Base-by-base conservation (phyloP, 2,888 invertebrate species). In the Hypercompe scribonia region DNA sequence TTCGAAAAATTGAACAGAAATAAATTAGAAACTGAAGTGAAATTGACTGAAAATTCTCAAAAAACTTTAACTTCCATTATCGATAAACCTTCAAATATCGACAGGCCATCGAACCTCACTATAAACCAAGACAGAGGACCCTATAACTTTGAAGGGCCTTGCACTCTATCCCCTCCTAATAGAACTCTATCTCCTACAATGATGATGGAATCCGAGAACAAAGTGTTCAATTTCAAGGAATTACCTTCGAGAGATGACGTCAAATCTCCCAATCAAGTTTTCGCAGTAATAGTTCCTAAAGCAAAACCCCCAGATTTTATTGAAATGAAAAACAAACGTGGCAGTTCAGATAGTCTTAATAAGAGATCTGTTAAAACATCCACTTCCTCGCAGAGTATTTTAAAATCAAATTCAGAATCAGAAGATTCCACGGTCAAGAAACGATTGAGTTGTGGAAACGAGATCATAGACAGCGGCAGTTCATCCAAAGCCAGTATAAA, bases 1-100 rank as follows among this genome's bases (percentile, higher is more conserved):
- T 94, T 96, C 72, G 96, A 92, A 67, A 93, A 90, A 78, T 74
- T 92, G 0, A 91, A 90, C 65, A 89, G 90, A 78, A 88, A 86
- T 65, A 93, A 91, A 79, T 86, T 95, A 76, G 96, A 96, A 28
- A 96, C 96, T 0, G 96, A 96, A 88, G 96, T 97, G 0, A 96
- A 96, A 84, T 86, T 97, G 18, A 92, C 92, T 0, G 94, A 94
- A 61, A 85, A 79, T 76, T 85, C 77, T 18, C 88, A 77, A 81
- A 86, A 86, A 72, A 94, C 89, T 0, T 87, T 83, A 76, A 95
- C 94, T 0, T 90, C 92, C 0, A 83, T 94, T 10, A 87, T 95
- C 0, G 93, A 94, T 33, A 95, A 95, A 76, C 91, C 92, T 0
- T 81, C 87, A 1, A 87, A 87, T 50, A 90, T 91, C 2, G 85